phyloP scores from a whole-genome alignment of 2,113 vertebrate species.

The Dryoscopus gambensis region DNA sequence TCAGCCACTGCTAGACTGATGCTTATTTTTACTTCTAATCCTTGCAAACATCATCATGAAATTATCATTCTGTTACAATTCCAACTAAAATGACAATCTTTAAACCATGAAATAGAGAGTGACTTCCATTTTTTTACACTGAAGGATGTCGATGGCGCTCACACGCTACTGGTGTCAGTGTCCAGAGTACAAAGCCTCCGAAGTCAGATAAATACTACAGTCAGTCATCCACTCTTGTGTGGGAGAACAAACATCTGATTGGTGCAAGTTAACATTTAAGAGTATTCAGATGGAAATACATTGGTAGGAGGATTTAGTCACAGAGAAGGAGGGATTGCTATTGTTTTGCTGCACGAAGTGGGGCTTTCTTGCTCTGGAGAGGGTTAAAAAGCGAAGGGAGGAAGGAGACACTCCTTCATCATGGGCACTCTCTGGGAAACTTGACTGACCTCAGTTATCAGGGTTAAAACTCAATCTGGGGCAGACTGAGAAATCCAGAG shows the following conservation, averaged over 20 bases:
- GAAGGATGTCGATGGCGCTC: neutral
- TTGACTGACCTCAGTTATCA: neutral
- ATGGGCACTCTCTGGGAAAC: neutral
- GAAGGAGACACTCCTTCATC: neutral
- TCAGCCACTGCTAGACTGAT: neutral
- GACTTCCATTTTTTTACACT: neutral
- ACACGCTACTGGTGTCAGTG: neutral
- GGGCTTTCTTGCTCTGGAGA: neutral
- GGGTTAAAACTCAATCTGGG: neutral
- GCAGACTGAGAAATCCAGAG: neutral
- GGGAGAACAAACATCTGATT: neutral
- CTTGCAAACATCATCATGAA: neutral
- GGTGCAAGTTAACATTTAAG: neutral
- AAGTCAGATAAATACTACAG: neutral
- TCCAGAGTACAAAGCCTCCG: neutral
- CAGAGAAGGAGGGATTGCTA: neutral
- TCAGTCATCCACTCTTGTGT: neutral
- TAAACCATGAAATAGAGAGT: neutral
- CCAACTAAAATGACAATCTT: fast-evolving
- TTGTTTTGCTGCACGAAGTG: neutral
- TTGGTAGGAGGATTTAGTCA: neutral
- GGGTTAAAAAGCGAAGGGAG: neutral
- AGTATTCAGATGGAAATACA: neutral
- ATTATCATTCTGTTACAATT: neutral
- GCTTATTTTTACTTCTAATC: neutral